Evolutionary conservation across 1,140 invertebrate species (phyloP).

Genomic region (Cyclargus thomasi): DNA sequence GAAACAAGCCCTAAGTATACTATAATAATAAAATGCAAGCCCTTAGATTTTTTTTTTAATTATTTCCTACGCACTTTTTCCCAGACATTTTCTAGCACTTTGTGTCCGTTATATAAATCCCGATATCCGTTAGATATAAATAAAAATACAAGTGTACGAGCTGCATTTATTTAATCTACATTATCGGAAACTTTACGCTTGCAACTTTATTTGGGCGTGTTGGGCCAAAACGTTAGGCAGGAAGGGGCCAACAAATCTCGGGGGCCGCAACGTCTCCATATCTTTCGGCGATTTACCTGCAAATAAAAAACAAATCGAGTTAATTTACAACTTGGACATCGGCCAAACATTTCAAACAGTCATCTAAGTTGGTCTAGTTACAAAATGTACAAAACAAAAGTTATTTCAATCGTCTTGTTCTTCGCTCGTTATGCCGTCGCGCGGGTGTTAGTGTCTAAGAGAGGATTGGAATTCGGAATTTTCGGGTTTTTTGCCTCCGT

Average conservation of each 20-base stretch:
- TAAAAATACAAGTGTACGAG: conserved; percentile 6
- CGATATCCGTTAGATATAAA: not conserved
- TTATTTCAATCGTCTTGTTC: conserved; percentile 11
- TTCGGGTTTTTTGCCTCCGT: not conserved
- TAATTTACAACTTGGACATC: conserved; percentile 67
- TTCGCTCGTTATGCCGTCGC: not conserved
- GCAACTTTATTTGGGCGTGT: not conserved
- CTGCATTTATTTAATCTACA: conserved; percentile 8
- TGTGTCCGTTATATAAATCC: not conserved
- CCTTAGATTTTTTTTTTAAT: not conserved
- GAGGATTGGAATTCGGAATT: not conserved
- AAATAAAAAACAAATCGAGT: conserved; percentile 67
- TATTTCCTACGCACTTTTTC: not conserved
- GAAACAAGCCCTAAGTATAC: no score
- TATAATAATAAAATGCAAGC: no score
- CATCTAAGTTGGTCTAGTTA: conserved; percentile 63
- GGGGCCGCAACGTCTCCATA: conserved; percentile 37
- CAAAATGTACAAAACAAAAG: conserved; percentile 63
- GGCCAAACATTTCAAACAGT: conserved; percentile 68
- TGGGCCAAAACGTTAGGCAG: conserved; percentile 23
- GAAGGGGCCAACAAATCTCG: conserved; percentile 36
- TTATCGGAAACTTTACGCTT: not conserved
- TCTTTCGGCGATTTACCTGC: conserved; percentile 71
- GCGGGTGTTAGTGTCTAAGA: not conserved
- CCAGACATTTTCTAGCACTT: not conserved